Conservation (phyloP, 2,888 invertebrate species). For the Rhabditoides inermis region DNA sequence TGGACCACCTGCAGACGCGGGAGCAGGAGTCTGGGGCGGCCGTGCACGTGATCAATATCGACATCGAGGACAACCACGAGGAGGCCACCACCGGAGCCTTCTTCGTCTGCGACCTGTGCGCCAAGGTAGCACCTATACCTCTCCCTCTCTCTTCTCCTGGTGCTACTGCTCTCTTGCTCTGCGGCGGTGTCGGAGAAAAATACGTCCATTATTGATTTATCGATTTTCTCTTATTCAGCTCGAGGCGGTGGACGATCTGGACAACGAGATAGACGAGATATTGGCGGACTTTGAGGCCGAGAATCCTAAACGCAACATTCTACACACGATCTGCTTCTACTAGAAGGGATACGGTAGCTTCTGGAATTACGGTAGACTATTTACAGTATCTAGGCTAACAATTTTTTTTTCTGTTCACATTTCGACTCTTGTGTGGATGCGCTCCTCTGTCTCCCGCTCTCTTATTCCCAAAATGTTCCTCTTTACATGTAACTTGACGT, state of each 20-base stretch:
- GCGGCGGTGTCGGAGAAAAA: no score
- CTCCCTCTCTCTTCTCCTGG: not conserved
- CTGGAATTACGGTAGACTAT: no score
- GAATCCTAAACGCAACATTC: conserved; percentile 65
- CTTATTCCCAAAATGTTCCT: no score
- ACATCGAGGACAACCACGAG: conserved; percentile 98
- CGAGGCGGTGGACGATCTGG: conserved; percentile 79
- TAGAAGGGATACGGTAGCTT: no score
- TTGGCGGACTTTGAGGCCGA: conserved; percentile 85
- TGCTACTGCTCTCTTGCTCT: no score
- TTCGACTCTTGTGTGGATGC: no score
- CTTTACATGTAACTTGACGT: no score
- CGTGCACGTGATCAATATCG: conserved; percentile 92
- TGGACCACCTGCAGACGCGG: conserved; percentile 63
- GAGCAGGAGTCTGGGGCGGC: conserved; percentile 70
- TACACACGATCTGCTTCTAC: conserved; percentile 90
- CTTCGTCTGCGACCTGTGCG: conserved; percentile 87
- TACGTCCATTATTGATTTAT: conserved; percentile 12
- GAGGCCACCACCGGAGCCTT: conserved; percentile 98
- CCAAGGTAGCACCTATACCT: conserved; percentile 63
- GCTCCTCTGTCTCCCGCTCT: no score
- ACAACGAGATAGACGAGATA: conserved; percentile 93
- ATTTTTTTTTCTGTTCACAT: no score
- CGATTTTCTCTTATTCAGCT: no score
- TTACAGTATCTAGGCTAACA: no score